These are phyloP conservation scores for Caenorhabditis sulstoni DNA, from an alignment of 2,888 invertebrate species.

Conservation along the genomic window DNA sequence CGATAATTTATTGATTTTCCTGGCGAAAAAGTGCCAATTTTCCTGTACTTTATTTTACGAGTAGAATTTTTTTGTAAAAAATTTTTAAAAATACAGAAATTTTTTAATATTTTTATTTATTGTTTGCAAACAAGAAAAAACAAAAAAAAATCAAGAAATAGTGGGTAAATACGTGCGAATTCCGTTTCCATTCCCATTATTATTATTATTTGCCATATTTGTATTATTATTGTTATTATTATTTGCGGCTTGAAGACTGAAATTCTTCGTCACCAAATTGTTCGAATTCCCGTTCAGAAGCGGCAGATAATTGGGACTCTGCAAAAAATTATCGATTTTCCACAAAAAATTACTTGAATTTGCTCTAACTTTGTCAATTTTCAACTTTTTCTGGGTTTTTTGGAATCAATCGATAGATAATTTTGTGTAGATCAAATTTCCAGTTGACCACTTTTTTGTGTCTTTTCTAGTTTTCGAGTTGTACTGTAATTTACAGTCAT, in stretches of 20 bases:
- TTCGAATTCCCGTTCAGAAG: slow-evolving; percentile 55
- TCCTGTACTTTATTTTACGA: slow-evolving; percentile 11
- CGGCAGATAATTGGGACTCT: slow-evolving; percentile 62
- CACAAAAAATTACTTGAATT: too few relatives aligned
- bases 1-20: background rate
- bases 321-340: slow-evolving; percentile 7
- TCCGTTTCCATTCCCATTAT: slow-evolving; percentile 47
- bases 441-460: too few relatives aligned
- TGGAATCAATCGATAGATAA: too few relatives aligned
- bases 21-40: background rate
- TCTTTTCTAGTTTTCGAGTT: too few relatives aligned
- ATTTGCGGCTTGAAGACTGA: slow-evolving; percentile 31
- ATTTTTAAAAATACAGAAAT: background rate
- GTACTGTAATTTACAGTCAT: too few relatives aligned
- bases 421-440: too few relatives aligned
- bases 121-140: too few relatives aligned
- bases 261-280: slow-evolving; percentile 56
- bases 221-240: background rate
- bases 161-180: slow-evolving; percentile 53
- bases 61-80: background rate
- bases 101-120: too few relatives aligned
- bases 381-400: too few relatives aligned
- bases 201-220: slow-evolving; percentile 6
- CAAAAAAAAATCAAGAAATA: slow-evolving; percentile 52
- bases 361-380: too few relatives aligned